Evolutionary conservation across 2,113 vertebrate species (phyloP).

Genomic region (Chamaea fasciata): DNA sequence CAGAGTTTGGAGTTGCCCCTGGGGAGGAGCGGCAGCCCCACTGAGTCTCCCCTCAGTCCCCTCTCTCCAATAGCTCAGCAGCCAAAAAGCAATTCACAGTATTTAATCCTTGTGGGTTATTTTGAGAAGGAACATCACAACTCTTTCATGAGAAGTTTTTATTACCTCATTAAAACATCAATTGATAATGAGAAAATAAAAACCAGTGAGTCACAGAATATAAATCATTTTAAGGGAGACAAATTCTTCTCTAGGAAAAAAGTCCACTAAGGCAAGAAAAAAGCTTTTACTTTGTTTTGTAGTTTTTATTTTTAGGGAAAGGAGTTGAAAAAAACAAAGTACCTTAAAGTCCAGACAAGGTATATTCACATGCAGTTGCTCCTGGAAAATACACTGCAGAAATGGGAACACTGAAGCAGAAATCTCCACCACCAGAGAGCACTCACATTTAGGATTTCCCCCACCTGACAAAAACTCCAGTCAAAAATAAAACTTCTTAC

Average conservation of each 20-base stretch:
- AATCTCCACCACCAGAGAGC: constrained; percentile 45
- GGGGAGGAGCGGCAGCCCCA: background rate
- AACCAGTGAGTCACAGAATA: background rate
- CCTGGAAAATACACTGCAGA: background rate
- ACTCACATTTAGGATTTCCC: constrained; percentile 47
- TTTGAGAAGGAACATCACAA: background rate
- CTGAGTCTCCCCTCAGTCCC: background rate
- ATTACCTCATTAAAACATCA: background rate
- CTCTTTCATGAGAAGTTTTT: background rate
- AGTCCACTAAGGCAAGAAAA: background rate
- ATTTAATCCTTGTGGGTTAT: background rate
- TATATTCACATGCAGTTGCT: background rate
- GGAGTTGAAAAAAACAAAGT: background rate
- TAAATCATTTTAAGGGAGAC: background rate
- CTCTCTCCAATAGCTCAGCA: background rate
- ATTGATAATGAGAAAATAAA: background rate
- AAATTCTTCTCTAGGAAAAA: background rate
- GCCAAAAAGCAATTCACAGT: background rate
- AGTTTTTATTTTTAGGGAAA: background rate
- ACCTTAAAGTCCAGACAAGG: background rate
- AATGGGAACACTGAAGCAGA: background rate
- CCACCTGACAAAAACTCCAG: constrained; percentile 56
- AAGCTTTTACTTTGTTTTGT: background rate
- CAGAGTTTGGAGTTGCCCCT: background rate
- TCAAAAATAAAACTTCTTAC: constrained; percentile 55